Base-by-base conservation (phyloP, 1,140 invertebrate genomes). In the Drosophila malerkotliana region DNA sequence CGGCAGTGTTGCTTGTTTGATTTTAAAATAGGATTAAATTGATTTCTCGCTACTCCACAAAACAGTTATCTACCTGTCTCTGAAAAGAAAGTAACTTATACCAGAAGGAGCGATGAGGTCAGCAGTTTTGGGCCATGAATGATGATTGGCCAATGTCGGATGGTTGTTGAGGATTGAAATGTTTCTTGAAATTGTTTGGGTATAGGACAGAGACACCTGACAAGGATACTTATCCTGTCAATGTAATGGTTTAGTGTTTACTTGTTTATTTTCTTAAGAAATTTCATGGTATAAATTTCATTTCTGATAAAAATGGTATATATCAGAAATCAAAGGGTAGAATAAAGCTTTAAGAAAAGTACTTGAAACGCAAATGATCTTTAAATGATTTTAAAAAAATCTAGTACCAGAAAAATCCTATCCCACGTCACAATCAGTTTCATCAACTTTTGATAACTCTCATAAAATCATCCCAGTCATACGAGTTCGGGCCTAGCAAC, bases 21-120 rank as follows among this genome's bases (percentile, higher is more conserved):
- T 72, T 88, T 79, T 64, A 67, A 88, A 87, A 88, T 87, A 63
- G 83, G 82, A 88, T 87, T 87, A 88, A 87, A 88, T 88, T 82
- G 83, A 87, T 88, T 87, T 87, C 83, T 57, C 72, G 83, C 83
- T 88, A 88, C 83, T 77, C 63, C 52, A 77, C 59, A 12, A 30
- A 24, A 55, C 53, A 32, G 37, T 60, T 15, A 4, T 21, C 60
- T 77, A 76, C 72, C 74, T 69, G 73, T 21, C 18, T 47, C 41
- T 10, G 15, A 8, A 21, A 21, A 39, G 21, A n/a, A 15, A 51
- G 44, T 32, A 9, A 41, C 14, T 14, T n/a, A 34, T 28, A 21
- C 32, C 48, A 64, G 66, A 44, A 32, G 60, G 55, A 60, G 63
- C 26, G 59, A 82, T 87, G 83, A 88, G 69, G 71, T 87, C 79